phyloP scores from a whole-genome alignment of 2,888 invertebrate species.

The Unio pictorum region DNA sequence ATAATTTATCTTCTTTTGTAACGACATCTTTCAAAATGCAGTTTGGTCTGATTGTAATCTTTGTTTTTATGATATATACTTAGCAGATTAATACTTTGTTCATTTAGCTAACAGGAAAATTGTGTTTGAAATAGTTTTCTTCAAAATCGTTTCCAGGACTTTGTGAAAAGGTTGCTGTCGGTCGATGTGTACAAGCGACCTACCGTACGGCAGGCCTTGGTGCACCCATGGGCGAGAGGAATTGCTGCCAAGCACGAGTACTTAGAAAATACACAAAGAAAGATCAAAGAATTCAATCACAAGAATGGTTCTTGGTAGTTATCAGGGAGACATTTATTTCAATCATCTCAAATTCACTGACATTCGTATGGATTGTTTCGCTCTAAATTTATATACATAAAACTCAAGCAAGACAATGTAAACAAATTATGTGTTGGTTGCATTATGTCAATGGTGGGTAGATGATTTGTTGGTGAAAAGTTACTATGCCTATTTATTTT shows the following conservation, averaged over 20 bases:
- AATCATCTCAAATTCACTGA: background rate
- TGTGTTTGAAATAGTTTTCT: background rate
- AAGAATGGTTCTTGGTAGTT: slow-evolving; percentile 4
- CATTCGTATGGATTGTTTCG: no score
- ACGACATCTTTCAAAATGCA: no score
- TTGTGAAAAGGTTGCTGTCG: slow-evolving; percentile 46
- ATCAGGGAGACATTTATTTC: background rate
- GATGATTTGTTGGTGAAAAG: no score
- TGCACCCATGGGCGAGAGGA: slow-evolving; percentile 61
- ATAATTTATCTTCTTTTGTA: no score
- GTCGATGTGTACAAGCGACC: slow-evolving; percentile 50
- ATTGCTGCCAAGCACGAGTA: slow-evolving; percentile 44
- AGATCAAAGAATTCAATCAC: slow-evolving; percentile 63
- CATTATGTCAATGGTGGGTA: no score
- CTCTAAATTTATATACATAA: no score
- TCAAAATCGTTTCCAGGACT: slow-evolving; percentile 37
- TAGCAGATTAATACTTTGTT: no score
- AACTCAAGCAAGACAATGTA: no score
- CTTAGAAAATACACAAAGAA: slow-evolving; percentile 53
- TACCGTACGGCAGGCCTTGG: slow-evolving; percentile 52
- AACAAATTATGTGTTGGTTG: no score
- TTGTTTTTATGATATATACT: no score
- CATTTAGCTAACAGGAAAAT: background rate
- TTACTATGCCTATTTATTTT: no score
- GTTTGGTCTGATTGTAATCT: no score